Base-by-base conservation (phyloP, 2,113 vertebrate species). In the Phainopepla nitens region DNA sequence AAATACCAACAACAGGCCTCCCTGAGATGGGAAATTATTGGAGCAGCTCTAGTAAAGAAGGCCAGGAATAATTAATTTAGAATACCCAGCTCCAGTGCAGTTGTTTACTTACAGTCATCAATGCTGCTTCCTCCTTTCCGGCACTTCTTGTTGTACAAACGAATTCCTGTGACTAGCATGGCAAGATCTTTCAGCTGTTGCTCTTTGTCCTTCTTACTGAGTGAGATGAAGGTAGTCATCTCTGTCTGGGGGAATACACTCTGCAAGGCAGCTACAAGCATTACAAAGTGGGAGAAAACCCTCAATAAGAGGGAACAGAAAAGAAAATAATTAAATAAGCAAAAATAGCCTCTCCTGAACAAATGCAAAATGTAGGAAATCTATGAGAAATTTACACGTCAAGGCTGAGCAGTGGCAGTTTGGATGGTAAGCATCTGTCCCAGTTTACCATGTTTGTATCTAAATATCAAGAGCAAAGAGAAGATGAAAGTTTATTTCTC, bases 131-230 rank as follows among this genome's bases (percentile, higher is more conserved):
- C 98, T 91, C 98, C 98, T 90, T 97, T 98, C 47, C 97, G 90
- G 53, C 94, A 97, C 92, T 98, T 97, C 95, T 97, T 99, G 97
- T 99, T 99, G 98, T 99, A 99, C 96, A 99, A 97, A 20, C 97
- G 98, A 95, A 99, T 99, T 61, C 99, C 99, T 9, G 98, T 98
- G 47, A 99, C 98, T 8, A 99, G 96, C 98, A 97, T 97, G 80
- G 97, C 96, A 56, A 99, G 97, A 85, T 99, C 98, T 21, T 82
- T 98, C 66, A 99, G 97, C 84, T 99, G 98, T 56, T 97, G 95
- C 47, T 99, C 98, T 98, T 99, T 99, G 53, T 99, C 98, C 90
- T 95, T 98, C 95, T 98, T 99, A 57, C 62, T 70, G 51, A 99
- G 98, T 24, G 97, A 97, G 76, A 99, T 94, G 97, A 99, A 99